phyloP scores from a whole-genome alignment of 2,888 invertebrate genomes.

The Cotesia congregata region DNA sequence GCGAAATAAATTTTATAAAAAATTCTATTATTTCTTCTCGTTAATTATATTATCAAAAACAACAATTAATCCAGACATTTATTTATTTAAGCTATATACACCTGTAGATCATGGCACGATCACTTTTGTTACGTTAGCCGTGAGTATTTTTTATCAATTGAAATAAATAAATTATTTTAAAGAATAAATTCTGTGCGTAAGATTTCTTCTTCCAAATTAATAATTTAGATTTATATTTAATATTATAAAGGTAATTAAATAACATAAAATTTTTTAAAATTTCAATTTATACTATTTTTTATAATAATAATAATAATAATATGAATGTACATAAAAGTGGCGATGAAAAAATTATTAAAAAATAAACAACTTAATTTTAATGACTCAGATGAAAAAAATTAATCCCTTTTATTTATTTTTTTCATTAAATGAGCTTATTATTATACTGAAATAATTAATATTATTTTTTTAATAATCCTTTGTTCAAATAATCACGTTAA shows the following conservation, averaged over 20 bases:
- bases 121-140: slow-evolving; percentile 25
- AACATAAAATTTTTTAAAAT: slow-evolving; percentile 17
- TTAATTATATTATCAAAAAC: slow-evolving; percentile 16
- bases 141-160: slow-evolving; percentile 37
- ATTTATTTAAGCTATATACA: slow-evolving; percentile 13
- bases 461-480: background rate
- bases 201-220: background rate
- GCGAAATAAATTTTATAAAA: slow-evolving; percentile 5
- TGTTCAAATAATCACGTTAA: background rate
- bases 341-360: slow-evolving; percentile 4
- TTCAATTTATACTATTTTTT: slow-evolving; percentile 25
- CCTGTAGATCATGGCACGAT: slow-evolving; percentile 31
- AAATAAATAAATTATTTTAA: slow-evolving; percentile 15
- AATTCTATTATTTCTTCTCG: background rate
- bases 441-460: slow-evolving; percentile 8
- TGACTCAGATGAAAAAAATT: slow-evolving; percentile 36
- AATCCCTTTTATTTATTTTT: slow-evolving; percentile 24
- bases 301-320: slow-evolving; percentile 15
- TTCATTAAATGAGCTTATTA: slow-evolving; percentile 27
- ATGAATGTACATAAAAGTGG: slow-evolving; percentile 17
- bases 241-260: slow-evolving; percentile 17
- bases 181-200: slow-evolving; percentile 16
- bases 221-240: slow-evolving; percentile 4
- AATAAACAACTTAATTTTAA: slow-evolving; percentile 40
- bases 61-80: slow-evolving; percentile 5